Base-by-base conservation (phyloP, 2,113 vertebrate genomes). In the Sialia sialis region DNA sequence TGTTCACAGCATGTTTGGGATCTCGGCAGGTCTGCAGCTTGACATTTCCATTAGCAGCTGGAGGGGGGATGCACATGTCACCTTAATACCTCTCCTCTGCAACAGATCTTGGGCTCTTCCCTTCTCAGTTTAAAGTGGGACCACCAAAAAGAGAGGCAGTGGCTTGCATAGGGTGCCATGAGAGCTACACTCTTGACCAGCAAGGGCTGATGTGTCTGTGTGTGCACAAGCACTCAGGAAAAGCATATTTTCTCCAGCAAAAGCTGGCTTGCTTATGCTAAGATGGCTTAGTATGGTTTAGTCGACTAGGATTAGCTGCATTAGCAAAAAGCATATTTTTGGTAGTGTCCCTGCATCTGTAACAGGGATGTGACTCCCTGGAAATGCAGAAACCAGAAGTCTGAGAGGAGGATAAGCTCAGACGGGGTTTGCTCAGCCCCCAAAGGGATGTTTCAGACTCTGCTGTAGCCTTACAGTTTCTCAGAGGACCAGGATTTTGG, bases 281-380 rank as follows among this genome's bases (percentile, higher is more conserved):
- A 93, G 14, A 91, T 83, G 85, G 85, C 72, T 96, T 96, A 94
- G 46, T 56, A 21, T 73, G 94, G 85, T 94, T 93, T 94, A 95
- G 74, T 51, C 39, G 74, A 10, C 63, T 39, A 30, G 89, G 84
- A 93, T 95, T 93, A 96, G 68, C 87, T 93, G 84, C 67, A 90
- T 85, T 93, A 94, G 67, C 43, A 88, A 89, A 89, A 93, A 49
- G 54, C 56, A 10, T 75, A 69, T 87, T 88, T 94, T 77, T 85
- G 63, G 70, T 91, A 39, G 54, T 32, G 63, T 54, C 66, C 49
- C 69, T 74, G 67, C 49, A 84, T 86, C 79, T 64, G 36, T 55
- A 63, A 66, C 13, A 77, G 78, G 30, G 81, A 87, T 82, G 69
- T 67, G 77, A 63, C 73, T 91, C 80, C 56, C 49, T 87, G 74